Evolutionary conservation across 2,113 vertebrate genomes (phyloP).

Genomic region (Lepidothrix coronata): DNA sequence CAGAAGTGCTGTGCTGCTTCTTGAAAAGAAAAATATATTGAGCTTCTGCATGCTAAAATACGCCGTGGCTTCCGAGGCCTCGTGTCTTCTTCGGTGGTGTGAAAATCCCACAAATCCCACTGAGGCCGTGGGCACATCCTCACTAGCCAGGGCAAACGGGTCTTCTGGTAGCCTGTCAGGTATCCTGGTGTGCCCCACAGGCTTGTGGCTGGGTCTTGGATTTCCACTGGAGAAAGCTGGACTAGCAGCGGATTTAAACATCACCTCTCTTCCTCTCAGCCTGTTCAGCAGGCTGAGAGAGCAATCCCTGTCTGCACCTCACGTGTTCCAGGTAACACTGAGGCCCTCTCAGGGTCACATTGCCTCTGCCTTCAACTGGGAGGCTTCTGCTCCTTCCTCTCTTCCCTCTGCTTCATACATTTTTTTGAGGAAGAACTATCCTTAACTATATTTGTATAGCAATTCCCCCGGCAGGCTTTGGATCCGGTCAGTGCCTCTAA

Average conservation of each 20-base stretch:
- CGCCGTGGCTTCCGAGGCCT: background rate
- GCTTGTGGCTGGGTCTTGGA: background rate
- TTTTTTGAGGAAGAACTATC: background rate
- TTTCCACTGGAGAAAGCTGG: background rate
- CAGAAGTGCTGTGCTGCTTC: slow-evolving; percentile 21
- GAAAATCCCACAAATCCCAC: background rate
- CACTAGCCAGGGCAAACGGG: background rate
- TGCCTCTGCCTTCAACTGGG: background rate
- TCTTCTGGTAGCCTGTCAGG: background rate
- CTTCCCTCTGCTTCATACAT: background rate
- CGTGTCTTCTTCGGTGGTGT: background rate
- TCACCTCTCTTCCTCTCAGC: background rate
- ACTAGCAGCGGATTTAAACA: background rate
- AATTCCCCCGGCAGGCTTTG: background rate
- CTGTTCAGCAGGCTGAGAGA: background rate
- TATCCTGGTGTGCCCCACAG: background rate
- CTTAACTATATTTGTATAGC: background rate
- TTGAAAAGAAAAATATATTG: slow-evolving; percentile 4
- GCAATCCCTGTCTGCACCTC: background rate
- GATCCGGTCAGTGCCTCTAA: background rate
- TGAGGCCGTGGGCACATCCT: background rate
- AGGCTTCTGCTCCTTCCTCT: background rate
- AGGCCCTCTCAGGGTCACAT: background rate
- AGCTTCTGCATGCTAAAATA: slow-evolving; percentile 41
- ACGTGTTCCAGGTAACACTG: background rate